These are phyloP conservation scores for Archocentrus centrarchus DNA, from an alignment of 2,113 vertebrate species.

Conservation along the genomic window DNA sequence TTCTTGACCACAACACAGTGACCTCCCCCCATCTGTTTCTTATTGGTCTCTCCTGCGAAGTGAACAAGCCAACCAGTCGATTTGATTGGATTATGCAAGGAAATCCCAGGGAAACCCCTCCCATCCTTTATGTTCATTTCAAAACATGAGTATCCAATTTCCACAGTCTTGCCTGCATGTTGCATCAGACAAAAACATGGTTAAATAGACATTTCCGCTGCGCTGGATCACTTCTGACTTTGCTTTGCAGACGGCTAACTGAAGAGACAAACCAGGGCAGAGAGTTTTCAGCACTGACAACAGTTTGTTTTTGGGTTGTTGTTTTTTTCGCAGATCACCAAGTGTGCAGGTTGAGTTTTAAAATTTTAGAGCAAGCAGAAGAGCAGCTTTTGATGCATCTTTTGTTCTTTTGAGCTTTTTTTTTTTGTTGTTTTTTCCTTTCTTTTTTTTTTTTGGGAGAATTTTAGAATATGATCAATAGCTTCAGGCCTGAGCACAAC, in stretches of 20 bases:
- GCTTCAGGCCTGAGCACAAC: constrained; percentile 68
- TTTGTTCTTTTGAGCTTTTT: constrained; percentile 43
- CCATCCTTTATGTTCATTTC: constrained; percentile 66
- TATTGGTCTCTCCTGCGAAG: constrained; percentile 57
- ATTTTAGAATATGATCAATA: constrained; percentile 80
- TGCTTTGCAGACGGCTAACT: constrained; percentile 27
- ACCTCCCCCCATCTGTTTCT: constrained; percentile 36
- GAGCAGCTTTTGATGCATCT: constrained; percentile 64
- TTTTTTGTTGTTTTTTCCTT: constrained; percentile 15
- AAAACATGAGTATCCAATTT: constrained; percentile 75
- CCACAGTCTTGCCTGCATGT: constrained; percentile 76
- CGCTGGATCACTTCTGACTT: constrained; percentile 52
- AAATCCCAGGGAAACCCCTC: constrained; percentile 66
- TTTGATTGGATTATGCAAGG: constrained; percentile 72
- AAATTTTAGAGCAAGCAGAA: neutral
- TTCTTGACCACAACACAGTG: constrained; percentile 42
- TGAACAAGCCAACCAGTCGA: constrained; percentile 1
- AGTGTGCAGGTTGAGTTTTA: constrained; percentile 23
- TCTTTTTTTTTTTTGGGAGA: constrained; percentile 28
- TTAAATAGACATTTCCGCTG: constrained; percentile 76
- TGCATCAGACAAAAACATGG: constrained; percentile 81
- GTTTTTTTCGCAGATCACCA: constrained; percentile 11
- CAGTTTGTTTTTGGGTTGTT: neutral
- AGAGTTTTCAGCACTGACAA: constrained; percentile 15
- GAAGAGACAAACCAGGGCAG: constrained; percentile 32